These are phyloP conservation scores for Rousettus leschenaultii DNA, from an alignment of 2,113 vertebrate genomes.

Conservation along the genomic window DNA sequence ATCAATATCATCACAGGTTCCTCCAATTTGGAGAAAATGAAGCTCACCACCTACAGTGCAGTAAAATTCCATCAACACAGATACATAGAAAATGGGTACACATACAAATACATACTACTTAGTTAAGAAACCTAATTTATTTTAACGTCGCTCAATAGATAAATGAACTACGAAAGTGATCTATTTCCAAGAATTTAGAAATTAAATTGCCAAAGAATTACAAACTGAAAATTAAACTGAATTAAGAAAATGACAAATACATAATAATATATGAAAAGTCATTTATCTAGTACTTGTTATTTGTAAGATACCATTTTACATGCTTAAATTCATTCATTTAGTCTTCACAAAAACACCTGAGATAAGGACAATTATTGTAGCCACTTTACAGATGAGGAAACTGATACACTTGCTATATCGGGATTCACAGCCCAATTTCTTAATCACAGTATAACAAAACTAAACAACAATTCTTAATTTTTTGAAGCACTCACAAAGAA, in stretches of 20 bases:
- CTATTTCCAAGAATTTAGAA: neutral
- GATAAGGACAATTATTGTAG: neutral
- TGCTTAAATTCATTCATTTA: neutral
- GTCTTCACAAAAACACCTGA: neutral
- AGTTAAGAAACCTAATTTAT: neutral
- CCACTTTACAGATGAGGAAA: constrained; percentile 19
- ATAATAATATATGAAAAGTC: neutral
- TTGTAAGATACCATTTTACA: neutral
- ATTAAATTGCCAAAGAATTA: neutral
- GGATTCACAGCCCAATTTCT: neutral
- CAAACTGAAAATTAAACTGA: neutral
- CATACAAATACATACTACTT: neutral
- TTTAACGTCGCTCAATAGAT: neutral
- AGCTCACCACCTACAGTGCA: constrained; percentile 93
- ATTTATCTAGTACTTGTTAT: neutral
- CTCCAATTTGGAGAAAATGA: constrained; percentile 99
- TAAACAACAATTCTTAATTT: neutral
- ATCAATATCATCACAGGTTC: constrained; percentile 96
- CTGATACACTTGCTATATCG: neutral
- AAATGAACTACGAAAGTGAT: neutral
- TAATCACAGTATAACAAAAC: neutral
- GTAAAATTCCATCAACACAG: constrained; percentile 50
- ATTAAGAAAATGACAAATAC: neutral
- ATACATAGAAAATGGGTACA: neutral
- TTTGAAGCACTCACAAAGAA: constrained; percentile 2